A percentile compares a stretch with the other conserved stretches of the same genome.
Evolutionary conservation across 2,888 invertebrate species (phyloP).

Genomic region (Mythimna pallens): DNA sequence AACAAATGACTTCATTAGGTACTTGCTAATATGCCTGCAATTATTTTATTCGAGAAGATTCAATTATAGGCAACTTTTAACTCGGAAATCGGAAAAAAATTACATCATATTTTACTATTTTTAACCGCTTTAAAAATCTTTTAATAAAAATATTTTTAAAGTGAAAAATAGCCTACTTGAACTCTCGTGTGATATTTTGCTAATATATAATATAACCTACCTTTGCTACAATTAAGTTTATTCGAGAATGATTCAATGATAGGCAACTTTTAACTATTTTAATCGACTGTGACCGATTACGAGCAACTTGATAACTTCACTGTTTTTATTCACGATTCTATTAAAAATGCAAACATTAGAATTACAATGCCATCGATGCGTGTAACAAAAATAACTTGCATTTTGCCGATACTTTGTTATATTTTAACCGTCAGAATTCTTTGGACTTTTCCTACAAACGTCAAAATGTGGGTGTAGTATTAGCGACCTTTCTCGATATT

Average conservation of each 20-base stretch:
- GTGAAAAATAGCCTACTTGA: not conserved
- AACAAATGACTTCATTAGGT: not conserved
- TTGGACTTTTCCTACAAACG: not conserved
- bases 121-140: not conserved
- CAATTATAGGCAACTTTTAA: not conserved
- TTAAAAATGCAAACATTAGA: not conserved
- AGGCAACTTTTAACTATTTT: not conserved
- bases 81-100: not conserved
- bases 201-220: too few species aligned
- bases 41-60: not conserved
- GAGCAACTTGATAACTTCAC: not conserved
- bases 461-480: not conserved
- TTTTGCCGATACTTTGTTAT: not conserved
- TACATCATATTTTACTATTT: too few species aligned
- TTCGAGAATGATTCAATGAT: constrained; percentile 2
- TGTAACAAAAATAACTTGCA: not conserved
- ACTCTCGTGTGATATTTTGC: too few species aligned
- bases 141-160: not conserved
- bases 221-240: too few species aligned
- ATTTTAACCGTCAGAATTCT: not conserved
- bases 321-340: not conserved
- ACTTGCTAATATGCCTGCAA: not conserved
- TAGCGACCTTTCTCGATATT: not conserved
- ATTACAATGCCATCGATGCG: not conserved
- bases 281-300: not conserved